Percentiles rank a stretch among this genome's conserved stretches.
These are phyloP conservation scores for Philhelius pedissequus DNA, from an alignment of 2,888 invertebrate species.

Conservation along the genomic window DNA sequence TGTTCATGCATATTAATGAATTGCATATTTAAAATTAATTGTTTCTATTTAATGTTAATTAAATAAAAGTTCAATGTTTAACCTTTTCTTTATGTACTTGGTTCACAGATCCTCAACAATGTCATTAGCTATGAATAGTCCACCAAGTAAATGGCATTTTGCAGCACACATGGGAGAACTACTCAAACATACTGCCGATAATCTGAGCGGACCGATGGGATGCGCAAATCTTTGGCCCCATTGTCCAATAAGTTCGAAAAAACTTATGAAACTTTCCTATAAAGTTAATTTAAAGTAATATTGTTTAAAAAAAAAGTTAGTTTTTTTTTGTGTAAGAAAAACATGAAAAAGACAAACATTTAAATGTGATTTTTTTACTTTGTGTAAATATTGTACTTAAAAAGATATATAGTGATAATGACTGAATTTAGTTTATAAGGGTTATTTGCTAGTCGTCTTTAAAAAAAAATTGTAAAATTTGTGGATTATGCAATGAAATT, in stretches of 20 bases:
- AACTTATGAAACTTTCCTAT: slow-evolving; percentile 77
- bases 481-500: background rate
- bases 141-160: slow-evolving; percentile 79
- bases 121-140: slow-evolving; percentile 78
- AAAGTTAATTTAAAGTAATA: slow-evolving; percentile 73
- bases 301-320: background rate
- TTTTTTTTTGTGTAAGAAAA: no score
- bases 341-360: background rate
- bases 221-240: slow-evolving; percentile 79
- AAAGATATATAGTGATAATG: slow-evolving; percentile 38
- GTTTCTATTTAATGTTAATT: background rate
- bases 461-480: background rate
- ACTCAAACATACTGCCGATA: slow-evolving; percentile 77
- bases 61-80: slow-evolving; percentile 12
- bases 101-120: slow-evolving; percentile 77
- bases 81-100: slow-evolving; percentile 42
- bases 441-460: slow-evolving; percentile 62
- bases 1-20: fast-evolving
- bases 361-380: slow-evolving; percentile 28
- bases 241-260: slow-evolving; percentile 79
- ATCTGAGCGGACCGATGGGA: slow-evolving; percentile 77
- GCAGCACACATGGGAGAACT: slow-evolving; percentile 79
- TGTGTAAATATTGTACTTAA: slow-evolving; percentile 27
- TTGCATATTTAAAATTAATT: background rate
- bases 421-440: slow-evolving; percentile 63